Base-by-base conservation (phyloP, 92 coral and sea anemone genomes). In the Micromussa lordhowensis region DNA sequence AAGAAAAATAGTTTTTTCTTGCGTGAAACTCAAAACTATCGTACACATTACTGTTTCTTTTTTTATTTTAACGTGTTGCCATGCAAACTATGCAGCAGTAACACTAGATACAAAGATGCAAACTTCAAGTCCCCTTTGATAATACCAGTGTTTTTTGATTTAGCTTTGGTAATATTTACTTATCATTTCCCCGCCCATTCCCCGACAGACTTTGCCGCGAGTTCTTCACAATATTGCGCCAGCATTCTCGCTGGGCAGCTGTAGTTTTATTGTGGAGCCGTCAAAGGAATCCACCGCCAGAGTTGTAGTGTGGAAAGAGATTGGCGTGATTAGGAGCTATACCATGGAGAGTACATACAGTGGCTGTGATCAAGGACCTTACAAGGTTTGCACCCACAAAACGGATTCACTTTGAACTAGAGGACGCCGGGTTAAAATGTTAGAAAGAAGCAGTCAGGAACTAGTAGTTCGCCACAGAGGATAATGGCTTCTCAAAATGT, bases 301-400 rank as follows among this genome's bases (percentile, higher is more conserved):
- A 35, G 99, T 98, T 24, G 99, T 98, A 17, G 99, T 98, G 53
- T 98, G 99, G 99, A 86, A 91, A 89, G 99, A 98, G 92, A 91
- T 98, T 30, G 99, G 99, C 2, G 99, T 98, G 24, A 79, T 83
- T 21, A 80, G 99, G 16, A 98, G 99, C 83, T 98, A 98, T 79
- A 98, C 99, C 6, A 98, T 98, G 99, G 99, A 98, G 78, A 98
- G 96, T 77, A 96, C 98, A 24, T 98, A 98, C 92, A 93, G 99
- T 77, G 99, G 99, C 58, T 91, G 98, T 63, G 99, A 98, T 72
- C 99, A 98, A 88, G 99, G 99, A 36, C 99, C 99, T 3, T 98
- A 98, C 68, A 98, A 98, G 96, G 99, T 96, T 69, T 53, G 91
- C 17, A n/a, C 84, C 58, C 11, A 24, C 29, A 53, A 18, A 48